Base-by-base conservation (phyloP, 2,888 invertebrate genomes). In the Limnephilus marmoratus region DNA sequence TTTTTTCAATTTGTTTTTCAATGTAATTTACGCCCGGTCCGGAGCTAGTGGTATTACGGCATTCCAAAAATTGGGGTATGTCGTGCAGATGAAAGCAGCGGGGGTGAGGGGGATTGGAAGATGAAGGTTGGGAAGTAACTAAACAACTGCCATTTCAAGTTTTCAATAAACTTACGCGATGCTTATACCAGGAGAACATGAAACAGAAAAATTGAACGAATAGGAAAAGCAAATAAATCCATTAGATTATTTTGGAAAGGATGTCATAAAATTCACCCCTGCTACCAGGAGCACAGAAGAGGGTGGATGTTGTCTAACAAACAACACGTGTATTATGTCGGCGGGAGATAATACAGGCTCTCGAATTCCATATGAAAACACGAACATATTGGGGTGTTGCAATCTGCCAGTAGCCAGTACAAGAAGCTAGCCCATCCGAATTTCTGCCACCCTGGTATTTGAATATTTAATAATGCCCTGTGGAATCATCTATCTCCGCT, bases 291-390 rank as follows among this genome's bases (percentile, higher is more conserved):
- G 90, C 7, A 15, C 90, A 90, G 31, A 31, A 85, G 37, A 83
- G 68, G 37, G 53, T 3, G 90, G 85, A 18, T 53, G 88, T 49
- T n/a, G 45, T 89, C 34, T 90, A 85, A 53, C 90, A 85, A 90
- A 90, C 90, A 90, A 90, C 90, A 90, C 85, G 85, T 90, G 90
- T 90, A 90, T 68, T 85, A 85, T 85, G 90, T 85, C 68, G 53
- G 85, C 83, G 83, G 29, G 68, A 90, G 85, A 90, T 90, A 90
- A 85, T 90, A 83, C 82, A 34, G 85, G 37, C 85, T 85, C 83
- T 85, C 85, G 68, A 85, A 90, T 90, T 90, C 37, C 83, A 90
- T n/a, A 90, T 34, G 85, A 90, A 90, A 85, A 90, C 90, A 85
- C 24, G 68, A 85, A 85, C 49, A 90, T 68, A 34, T 53, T 90